These are phyloP conservation scores for Malthinus seriepunctatus DNA, from an alignment of 2,888 invertebrate genomes.

Conservation along the genomic window DNA sequence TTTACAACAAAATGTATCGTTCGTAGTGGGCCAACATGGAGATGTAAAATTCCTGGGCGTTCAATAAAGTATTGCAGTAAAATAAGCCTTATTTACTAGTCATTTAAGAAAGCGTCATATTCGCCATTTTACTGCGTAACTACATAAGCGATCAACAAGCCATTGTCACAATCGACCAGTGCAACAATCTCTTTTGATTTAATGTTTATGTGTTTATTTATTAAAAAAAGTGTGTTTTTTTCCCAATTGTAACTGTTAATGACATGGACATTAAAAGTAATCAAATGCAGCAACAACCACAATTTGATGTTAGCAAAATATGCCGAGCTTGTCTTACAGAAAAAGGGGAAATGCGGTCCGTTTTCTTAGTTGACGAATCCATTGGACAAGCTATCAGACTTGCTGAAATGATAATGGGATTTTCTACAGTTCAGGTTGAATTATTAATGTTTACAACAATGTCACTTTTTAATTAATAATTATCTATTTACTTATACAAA, in stretches of 20 bases:
- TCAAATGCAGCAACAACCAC: slow-evolving; percentile 38
- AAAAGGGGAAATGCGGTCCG: slow-evolving; percentile 55
- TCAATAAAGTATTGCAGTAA: slow-evolving; percentile 36
- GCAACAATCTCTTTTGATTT: slow-evolving; percentile 53
- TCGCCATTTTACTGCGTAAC: slow-evolving; percentile 40
- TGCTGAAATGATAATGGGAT: slow-evolving; percentile 56
- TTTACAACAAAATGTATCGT: slow-evolving; percentile 5
- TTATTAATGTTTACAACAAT: slow-evolving; percentile 8
- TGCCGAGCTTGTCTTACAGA: slow-evolving; percentile 56
- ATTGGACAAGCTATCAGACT: slow-evolving; percentile 51
- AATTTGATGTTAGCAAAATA: slow-evolving; percentile 53
- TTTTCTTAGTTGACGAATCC: slow-evolving; percentile 53
- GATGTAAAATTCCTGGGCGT: slow-evolving; percentile 25
- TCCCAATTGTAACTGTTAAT: slow-evolving; percentile 33
- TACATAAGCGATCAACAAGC: slow-evolving; percentile 29
- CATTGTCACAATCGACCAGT: slow-evolving; percentile 55
- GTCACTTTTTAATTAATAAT: not conserved
- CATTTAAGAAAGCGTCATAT: slow-evolving; percentile 23
- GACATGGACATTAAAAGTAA: slow-evolving; percentile 49
- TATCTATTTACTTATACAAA: no score
- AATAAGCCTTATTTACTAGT: slow-evolving; percentile 31
- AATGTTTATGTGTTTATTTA: slow-evolving; percentile 50
- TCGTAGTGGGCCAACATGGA: slow-evolving; percentile 21
- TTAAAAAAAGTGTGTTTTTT: slow-evolving; percentile 40
- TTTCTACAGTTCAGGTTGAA: slow-evolving; percentile 53